Evolutionary conservation across 1,140 invertebrate genomes (phyloP).

Genomic region (Pomacea maculata): DNA sequence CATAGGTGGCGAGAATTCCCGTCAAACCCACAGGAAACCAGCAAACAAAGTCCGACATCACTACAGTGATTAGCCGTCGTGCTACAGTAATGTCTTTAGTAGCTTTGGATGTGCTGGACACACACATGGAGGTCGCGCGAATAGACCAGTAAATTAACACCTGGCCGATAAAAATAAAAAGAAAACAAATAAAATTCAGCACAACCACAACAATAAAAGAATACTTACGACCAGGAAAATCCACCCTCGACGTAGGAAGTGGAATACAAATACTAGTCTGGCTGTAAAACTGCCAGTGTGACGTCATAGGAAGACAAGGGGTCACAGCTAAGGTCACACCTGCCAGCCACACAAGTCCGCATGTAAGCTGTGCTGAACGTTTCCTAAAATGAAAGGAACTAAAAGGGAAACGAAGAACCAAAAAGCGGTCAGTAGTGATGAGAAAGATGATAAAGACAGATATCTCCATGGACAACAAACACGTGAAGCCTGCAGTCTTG

Average conservation of each 20-base stretch:
- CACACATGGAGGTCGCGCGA: not conserved
- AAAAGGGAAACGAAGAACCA: slow-evolving; percentile 13
- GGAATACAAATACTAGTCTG: slow-evolving; percentile 12
- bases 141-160: slow-evolving; percentile 2
- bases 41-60: too few relatives aligned
- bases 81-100: too few relatives aligned
- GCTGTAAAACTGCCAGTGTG: slow-evolving; percentile 5
- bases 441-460: slow-evolving; percentile 13
- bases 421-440: slow-evolving; percentile 1
- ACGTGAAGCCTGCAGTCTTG: slow-evolving; percentile 33
- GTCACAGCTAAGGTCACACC: not conserved
- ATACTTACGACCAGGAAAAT: not conserved
- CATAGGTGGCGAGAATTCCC: too few relatives aligned
- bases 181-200: not conserved
- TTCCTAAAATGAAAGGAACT: not conserved
- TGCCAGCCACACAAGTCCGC: not conserved
- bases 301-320: not conserved
- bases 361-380: slow-evolving; percentile 1
- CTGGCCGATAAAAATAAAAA: not conserved
- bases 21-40: too few relatives aligned
- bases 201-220: not conserved
- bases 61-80: too few relatives aligned
- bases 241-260: not conserved
- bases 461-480: slow-evolving; percentile 1
- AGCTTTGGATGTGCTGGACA: too few relatives aligned